Percentiles rank a stretch among this genome's conserved stretches.
Conservation (phyloP, 1,140 invertebrate species). For the Philopotamus ludificatus region DNA sequence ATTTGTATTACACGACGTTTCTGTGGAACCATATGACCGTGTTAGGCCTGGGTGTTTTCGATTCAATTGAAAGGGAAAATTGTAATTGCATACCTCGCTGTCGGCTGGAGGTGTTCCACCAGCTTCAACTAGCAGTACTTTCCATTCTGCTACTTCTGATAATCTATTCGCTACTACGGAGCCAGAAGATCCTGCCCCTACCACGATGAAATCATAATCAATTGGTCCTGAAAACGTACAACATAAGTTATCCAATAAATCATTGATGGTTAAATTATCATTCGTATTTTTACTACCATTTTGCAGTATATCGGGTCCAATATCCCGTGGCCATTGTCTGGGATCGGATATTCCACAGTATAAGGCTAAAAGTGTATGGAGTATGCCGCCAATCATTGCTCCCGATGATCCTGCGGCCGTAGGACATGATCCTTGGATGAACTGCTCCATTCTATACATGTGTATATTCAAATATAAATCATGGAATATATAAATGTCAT, state of each 20-base stretch:
- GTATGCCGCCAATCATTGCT: constrained; percentile 54
- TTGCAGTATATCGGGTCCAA: constrained; percentile 44
- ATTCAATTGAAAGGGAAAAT: too few species aligned
- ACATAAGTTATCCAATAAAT: neutral
- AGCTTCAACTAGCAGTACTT: constrained; percentile 68
- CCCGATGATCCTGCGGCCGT: constrained; percentile 47
- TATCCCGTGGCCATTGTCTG: constrained; percentile 59
- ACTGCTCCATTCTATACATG: constrained; percentile 31
- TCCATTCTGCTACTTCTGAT: constrained; percentile 52
- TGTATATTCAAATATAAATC: too few species aligned
- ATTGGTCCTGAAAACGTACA: neutral
- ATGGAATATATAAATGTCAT: too few species aligned
- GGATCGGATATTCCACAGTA: constrained; percentile 58
- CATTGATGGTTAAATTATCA: too few species aligned
- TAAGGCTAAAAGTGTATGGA: constrained; percentile 54
- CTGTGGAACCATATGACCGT: too few species aligned
- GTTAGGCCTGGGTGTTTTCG: too few species aligned
- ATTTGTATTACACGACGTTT: too few species aligned
- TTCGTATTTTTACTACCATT: constrained; percentile 3
- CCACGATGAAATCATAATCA: constrained; percentile 64
- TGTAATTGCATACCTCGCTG: too few species aligned
- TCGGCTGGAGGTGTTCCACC: constrained; percentile 72
- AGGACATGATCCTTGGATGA: constrained; percentile 28
- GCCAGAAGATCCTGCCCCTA: constrained; percentile 75
- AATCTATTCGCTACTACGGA: constrained; percentile 65